phyloP scores from a whole-genome alignment of 1,140 invertebrate species.

The Pristionchus pacificus region DNA sequence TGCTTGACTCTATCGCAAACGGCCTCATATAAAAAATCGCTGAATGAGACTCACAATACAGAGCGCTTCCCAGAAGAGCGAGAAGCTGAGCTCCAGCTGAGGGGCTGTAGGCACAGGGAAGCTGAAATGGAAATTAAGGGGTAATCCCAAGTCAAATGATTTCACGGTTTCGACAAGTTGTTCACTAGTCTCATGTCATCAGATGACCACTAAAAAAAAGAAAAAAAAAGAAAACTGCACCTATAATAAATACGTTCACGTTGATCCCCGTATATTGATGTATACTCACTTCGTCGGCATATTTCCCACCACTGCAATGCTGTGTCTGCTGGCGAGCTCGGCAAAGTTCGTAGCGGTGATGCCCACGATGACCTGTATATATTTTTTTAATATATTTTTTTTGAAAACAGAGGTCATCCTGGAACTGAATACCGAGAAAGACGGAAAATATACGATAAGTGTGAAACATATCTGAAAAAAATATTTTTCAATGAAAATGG shows the following conservation, averaged over 20 bases:
- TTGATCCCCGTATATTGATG: too few species aligned
- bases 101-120: neutral
- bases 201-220: too few species aligned
- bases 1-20: too few species aligned
- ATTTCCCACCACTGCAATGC: constrained; percentile 48
- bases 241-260: too few species aligned
- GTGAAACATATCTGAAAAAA: constrained; percentile 2
- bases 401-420: constrained; percentile 1
- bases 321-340: constrained; percentile 45
- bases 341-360: constrained; percentile 57
- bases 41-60: too few species aligned
- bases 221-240: too few species aligned
- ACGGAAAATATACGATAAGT: constrained; percentile 4
- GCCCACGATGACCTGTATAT: constrained; percentile 48
- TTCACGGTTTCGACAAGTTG: too few species aligned
- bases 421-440: neutral
- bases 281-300: constrained; percentile 52
- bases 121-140: neutral
- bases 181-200: too few species aligned
- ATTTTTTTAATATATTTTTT: constrained; percentile 8
- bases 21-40: too few species aligned
- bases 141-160: too few species aligned
- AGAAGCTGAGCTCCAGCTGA: neutral
- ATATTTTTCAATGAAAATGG: constrained; percentile 8
- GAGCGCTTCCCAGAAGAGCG: neutral